Evolutionary conservation across 1,140 invertebrate species (phyloP).

Genomic region (Solenopsis fugax): DNA sequence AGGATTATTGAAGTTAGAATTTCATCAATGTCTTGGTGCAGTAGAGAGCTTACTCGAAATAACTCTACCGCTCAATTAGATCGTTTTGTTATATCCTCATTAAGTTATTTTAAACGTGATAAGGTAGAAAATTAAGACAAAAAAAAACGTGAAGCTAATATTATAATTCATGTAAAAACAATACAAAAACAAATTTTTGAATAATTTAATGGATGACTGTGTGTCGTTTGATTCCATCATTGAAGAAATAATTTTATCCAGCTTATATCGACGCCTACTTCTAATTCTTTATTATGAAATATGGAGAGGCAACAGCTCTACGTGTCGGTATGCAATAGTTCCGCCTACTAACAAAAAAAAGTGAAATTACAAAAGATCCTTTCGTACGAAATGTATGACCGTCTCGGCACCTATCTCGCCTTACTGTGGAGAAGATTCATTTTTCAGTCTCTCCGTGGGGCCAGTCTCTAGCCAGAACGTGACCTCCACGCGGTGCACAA

Average conservation of each 20-base stretch:
- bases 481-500: background rate
- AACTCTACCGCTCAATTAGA: conserved; percentile 3
- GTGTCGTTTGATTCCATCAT: background rate
- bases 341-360: conserved; percentile 38
- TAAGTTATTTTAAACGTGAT: background rate
- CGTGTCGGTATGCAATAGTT: conserved; percentile 43
- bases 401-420: conserved; percentile 10
- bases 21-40: background rate
- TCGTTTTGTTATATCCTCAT: background rate
- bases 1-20: conserved; percentile 43
- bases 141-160: background rate
- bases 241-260: conserved; percentile 58
- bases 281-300: conserved; percentile 21
- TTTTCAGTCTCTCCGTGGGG: conserved; percentile 58
- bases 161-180: background rate
- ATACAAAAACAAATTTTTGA: background rate
- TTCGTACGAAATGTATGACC: conserved; percentile 62
- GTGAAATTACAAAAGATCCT: conserved; percentile 25
- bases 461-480: conserved; percentile 22
- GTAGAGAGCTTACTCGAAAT: background rate
- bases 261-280: background rate
- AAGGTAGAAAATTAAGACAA: background rate
- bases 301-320: background rate
- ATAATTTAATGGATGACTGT: background rate
- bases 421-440: conserved; percentile 59